These are phyloP conservation scores for Heliconius hewitsoni DNA, from an alignment of 1,140 invertebrate genomes.

Conservation along the genomic window DNA sequence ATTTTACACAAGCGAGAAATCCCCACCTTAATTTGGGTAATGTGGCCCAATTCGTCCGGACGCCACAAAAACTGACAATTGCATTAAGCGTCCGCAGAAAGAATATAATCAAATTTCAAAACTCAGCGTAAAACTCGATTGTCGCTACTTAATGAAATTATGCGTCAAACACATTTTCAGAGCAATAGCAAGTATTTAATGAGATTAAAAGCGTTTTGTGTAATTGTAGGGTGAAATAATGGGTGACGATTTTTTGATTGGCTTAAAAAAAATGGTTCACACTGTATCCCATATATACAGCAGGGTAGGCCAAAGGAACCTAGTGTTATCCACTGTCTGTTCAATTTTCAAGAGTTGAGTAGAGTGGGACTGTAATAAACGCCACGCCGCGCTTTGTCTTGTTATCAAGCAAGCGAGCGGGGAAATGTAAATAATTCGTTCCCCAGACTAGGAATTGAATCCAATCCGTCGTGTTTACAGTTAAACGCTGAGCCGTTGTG, in stretches of 20 bases:
- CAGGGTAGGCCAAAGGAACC: no score
- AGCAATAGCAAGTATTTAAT: constrained; percentile 48
- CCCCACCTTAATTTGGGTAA: constrained; percentile 19
- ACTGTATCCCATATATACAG: no score
- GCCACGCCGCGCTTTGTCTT: no score
- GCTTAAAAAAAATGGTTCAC: no score
- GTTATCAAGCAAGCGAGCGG: no score
- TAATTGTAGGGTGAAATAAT: constrained; percentile 43
- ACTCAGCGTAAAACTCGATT: constrained; percentile 43
- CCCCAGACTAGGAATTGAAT: no score
- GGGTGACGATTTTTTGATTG: not conserved
- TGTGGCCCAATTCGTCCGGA: constrained; percentile 16
- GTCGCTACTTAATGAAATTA: constrained; percentile 55
- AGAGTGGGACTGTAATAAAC: no score
- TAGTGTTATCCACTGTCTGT: no score
- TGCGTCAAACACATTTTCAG: constrained; percentile 56
- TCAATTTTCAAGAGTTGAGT: no score
- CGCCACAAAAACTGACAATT: constrained; percentile 27
- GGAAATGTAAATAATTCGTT: no score
- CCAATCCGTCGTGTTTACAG: no score
- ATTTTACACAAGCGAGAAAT: constrained; percentile 9
- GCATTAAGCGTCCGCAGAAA: constrained; percentile 38
- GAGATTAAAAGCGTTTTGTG: constrained; percentile 54
- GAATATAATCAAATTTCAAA: constrained; percentile 41
- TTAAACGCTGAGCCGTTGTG: no score